A percentile compares a stretch with the other conserved stretches of the same genome.
phyloP scores from a whole-genome alignment of 2,797 vertebrate species.

The Choloepus didactylus region DNA sequence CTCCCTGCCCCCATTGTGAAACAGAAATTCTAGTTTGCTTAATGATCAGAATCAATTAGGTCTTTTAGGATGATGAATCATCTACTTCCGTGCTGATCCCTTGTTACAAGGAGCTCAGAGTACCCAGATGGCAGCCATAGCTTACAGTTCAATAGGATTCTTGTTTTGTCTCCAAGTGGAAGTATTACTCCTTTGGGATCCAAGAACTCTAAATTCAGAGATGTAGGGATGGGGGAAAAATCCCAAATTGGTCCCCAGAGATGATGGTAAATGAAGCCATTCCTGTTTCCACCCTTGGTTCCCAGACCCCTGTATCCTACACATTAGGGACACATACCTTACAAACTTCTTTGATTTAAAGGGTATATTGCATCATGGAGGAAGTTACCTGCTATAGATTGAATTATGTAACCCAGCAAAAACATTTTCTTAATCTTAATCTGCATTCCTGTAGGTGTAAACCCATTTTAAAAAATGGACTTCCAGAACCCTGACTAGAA shows the following conservation, averaged over 20 bases:
- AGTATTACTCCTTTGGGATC: not conserved
- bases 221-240: not conserved
- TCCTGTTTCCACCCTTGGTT: too few relatives aligned
- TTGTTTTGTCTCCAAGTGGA: not conserved
- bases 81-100: not conserved
- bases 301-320: too few relatives aligned
- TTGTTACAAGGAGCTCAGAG: conserved; percentile 16
- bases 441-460: too few relatives aligned
- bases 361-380: too few relatives aligned
- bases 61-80: not conserved
- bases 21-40: not conserved
- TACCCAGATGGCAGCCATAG: not conserved
- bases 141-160: not conserved
- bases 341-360: too few relatives aligned
- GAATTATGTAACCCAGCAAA: too few relatives aligned
- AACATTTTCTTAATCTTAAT: too few relatives aligned
- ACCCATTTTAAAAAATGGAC: too few relatives aligned
- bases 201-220: not conserved
- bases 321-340: too few relatives aligned
- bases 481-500: too few relatives aligned
- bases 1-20: not conserved
- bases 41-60: not conserved
- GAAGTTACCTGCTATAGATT: too few relatives aligned
- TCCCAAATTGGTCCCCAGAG: not conserved
- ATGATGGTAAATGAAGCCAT: too few relatives aligned